These are phyloP conservation scores for Bostrychus sinensis DNA, from an alignment of 2,113 vertebrate species.

Conservation along the genomic window DNA sequence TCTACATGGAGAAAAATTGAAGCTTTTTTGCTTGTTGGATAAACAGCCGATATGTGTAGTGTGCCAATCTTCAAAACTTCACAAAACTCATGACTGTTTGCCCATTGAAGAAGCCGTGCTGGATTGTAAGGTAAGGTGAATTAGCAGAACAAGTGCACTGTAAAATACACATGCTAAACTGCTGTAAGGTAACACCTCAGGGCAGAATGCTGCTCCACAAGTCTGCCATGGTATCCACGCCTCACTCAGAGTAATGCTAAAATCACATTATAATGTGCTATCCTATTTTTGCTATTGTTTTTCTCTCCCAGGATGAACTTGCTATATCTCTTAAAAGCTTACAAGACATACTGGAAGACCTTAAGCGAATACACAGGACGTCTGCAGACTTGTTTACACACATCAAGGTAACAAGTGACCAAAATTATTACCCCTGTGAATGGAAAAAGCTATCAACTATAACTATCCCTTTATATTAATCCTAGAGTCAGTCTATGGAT, in stretches of 20 bases:
- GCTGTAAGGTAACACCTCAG: slow-evolving; percentile 16
- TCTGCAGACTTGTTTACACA: slow-evolving; percentile 52
- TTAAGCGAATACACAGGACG: slow-evolving; percentile 37
- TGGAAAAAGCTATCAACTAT: not conserved
- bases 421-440: not conserved
- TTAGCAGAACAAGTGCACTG: not conserved
- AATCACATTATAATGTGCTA: not conserved
- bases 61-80: slow-evolving; percentile 73
- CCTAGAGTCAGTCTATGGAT: slow-evolving; percentile 60
- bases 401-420: slow-evolving; percentile 63
- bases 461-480: not conserved
- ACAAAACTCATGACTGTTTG: slow-evolving; percentile 72
- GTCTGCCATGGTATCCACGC: slow-evolving; percentile 17
- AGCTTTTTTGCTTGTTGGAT: slow-evolving; percentile 77
- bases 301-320: slow-evolving; percentile 67
- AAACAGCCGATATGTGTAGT: slow-evolving; percentile 77
- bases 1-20: slow-evolving; percentile 72
- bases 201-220: slow-evolving; percentile 51
- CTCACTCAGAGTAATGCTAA: not conserved
- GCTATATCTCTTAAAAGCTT: slow-evolving; percentile 54
- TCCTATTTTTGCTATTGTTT: too few relatives aligned
- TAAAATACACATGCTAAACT: not conserved
- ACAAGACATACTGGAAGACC: slow-evolving; percentile 57
- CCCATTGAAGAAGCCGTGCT: slow-evolving; percentile 69
- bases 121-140: slow-evolving; percentile 74